These are phyloP conservation scores for Clarias gariepinus DNA, from an alignment of 2,113 vertebrate species.

Conservation along the genomic window DNA sequence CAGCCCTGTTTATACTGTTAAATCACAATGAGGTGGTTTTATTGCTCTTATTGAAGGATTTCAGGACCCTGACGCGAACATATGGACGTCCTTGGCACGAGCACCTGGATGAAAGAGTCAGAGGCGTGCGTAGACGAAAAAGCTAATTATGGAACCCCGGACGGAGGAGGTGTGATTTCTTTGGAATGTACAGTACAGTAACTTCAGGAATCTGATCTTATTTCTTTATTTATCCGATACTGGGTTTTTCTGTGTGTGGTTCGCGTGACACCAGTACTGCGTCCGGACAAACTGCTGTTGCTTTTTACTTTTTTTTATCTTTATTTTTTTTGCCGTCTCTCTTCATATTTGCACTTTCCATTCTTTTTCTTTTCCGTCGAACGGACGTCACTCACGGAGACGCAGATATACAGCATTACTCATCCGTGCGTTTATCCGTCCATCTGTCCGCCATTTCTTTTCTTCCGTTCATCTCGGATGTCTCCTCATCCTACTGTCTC, in stretches of 20 bases:
- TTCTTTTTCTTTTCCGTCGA: constrained; percentile 1
- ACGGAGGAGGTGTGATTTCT: constrained; percentile 20
- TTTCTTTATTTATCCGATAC: no score
- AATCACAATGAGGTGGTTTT: not conserved
- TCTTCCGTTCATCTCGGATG: not conserved
- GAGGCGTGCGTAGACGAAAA: not conserved
- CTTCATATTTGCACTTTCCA: not conserved
- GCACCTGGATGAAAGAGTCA: not conserved
- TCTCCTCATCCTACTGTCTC: not conserved
- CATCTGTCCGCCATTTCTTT: constrained; percentile 10
- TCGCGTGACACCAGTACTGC: no score
- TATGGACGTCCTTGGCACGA: constrained; percentile 22
- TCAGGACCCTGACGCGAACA: constrained; percentile 12
- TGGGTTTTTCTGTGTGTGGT: no score
- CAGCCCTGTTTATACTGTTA: no score
- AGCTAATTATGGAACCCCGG: constrained; percentile 33
- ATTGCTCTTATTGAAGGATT: constrained; percentile 12
- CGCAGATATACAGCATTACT: constrained; percentile 10
- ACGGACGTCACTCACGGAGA: not conserved
- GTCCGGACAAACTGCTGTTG: no score
- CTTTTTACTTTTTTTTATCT: no score
- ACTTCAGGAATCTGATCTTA: not conserved
- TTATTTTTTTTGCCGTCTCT: not conserved
- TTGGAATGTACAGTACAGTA: not conserved
- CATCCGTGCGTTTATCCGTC: constrained; percentile 39